Evolutionary conservation across 2,113 vertebrate species (phyloP).

Genomic region (Neolamprologus caudopunctatus): DNA sequence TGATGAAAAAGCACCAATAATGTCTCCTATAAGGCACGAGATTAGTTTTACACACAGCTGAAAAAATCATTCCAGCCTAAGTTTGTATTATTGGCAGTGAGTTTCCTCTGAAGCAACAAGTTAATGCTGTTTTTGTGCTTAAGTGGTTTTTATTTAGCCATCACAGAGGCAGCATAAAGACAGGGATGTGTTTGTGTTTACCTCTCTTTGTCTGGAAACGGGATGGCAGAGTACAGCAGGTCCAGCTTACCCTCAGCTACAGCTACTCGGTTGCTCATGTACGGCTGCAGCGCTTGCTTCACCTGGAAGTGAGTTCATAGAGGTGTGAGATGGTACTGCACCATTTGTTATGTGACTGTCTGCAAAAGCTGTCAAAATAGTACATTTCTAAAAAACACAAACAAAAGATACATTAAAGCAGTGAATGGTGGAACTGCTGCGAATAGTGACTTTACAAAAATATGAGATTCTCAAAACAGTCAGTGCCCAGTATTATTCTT

Average conservation of each 20-base stretch:
- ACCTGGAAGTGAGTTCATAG: constrained; percentile 21
- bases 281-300: constrained; percentile 25
- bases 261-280: constrained; percentile 27
- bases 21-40: background rate
- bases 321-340: background rate
- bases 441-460: background rate
- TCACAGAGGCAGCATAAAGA: background rate
- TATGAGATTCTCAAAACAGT: background rate
- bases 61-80: background rate
- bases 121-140: background rate
- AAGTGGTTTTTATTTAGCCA: background rate
- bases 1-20: background rate
- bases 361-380: background rate
- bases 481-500: background rate
- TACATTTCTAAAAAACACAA: background rate
- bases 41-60: background rate
- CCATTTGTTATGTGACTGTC: background rate
- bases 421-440: background rate
- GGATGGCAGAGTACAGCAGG: constrained; percentile 68
- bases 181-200: constrained; percentile 25
- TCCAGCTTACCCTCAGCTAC: constrained; percentile 32
- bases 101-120: background rate
- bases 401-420: background rate
- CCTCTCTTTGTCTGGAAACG: constrained; percentile 77
- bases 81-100: background rate